Conservation (phyloP, 2,113 vertebrate genomes). For the Bos taurus region DNA sequence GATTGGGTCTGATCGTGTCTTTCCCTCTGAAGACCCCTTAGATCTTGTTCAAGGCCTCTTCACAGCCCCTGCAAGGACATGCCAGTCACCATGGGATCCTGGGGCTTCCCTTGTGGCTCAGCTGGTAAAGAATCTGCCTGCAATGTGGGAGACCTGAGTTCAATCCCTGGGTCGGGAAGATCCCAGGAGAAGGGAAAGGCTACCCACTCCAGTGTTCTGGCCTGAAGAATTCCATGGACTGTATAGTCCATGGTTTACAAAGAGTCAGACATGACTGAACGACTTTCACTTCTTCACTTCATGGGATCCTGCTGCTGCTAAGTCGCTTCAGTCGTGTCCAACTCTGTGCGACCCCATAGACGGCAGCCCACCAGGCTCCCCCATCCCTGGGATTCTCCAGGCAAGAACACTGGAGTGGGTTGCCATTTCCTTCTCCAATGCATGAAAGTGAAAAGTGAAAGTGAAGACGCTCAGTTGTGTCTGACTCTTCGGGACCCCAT, state of each 20-base stretch:
- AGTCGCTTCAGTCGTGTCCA: too few relatives aligned
- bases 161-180: neutral
- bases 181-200: fast-evolving
- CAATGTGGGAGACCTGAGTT: neutral
- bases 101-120: neutral
- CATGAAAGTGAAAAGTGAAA: too few relatives aligned
- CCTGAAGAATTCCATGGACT: neutral
- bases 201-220: neutral
- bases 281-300: neutral
- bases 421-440: too few relatives aligned
- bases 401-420: too few relatives aligned
- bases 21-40: slow-evolving; percentile 32
- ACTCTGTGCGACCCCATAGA: too few relatives aligned
- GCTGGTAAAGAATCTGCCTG: neutral
- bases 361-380: too few relatives aligned
- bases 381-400: too few relatives aligned
- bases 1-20: slow-evolving; percentile 53
- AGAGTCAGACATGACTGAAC: neutral
- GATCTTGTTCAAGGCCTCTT: slow-evolving; percentile 31
- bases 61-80: neutral
- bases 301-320: neutral
- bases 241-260: neutral
- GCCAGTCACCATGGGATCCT: neutral
- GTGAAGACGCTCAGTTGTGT: too few relatives aligned
- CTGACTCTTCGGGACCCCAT: too few relatives aligned